Evolutionary conservation across 1,140 invertebrate species (phyloP).

Genomic region (Procambarus clarkii): DNA sequence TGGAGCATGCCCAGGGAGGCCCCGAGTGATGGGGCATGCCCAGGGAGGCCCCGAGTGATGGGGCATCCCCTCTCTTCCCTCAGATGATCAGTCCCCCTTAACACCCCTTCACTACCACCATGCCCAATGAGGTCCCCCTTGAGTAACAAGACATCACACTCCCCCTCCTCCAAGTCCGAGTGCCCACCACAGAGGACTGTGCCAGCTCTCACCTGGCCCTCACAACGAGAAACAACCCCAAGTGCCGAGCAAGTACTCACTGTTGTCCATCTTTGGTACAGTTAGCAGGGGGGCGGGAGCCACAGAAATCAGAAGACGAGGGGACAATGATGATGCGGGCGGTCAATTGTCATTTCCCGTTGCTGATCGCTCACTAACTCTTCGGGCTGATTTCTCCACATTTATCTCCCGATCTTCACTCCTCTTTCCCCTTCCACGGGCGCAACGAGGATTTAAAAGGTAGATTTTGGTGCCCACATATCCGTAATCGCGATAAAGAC

Average conservation of each 20-base stretch:
- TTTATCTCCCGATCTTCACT: conserved; percentile 1
- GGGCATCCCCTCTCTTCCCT: neutral
- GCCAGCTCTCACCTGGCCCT: conserved; percentile 1
- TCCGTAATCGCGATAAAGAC: neutral
- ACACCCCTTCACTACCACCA: neutral
- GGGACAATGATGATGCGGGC: conserved; percentile 62
- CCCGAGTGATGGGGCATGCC: no score
- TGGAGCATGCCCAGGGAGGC: no score
- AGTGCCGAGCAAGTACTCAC: conserved; percentile 33
- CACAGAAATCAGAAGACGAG: conserved; percentile 58
- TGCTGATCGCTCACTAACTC: conserved; percentile 17
- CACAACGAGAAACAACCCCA: neutral
- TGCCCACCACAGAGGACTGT: no score
- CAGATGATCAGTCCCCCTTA: neutral
- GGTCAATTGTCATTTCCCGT: conserved; percentile 69
- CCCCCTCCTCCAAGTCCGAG: neutral
- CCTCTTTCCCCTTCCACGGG: neutral
- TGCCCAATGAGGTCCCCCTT: neutral
- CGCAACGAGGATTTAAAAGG: conserved; percentile 30
- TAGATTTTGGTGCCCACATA: neutral
- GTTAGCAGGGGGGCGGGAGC: conserved; percentile 25
- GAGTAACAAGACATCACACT: neutral
- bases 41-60: no score
- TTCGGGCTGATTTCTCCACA: conserved; percentile 36
- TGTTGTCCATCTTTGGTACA: conserved; percentile 66